Evolutionary conservation across 2,888 invertebrate species (phyloP).

Genomic region (Euzophera pinguis): DNA sequence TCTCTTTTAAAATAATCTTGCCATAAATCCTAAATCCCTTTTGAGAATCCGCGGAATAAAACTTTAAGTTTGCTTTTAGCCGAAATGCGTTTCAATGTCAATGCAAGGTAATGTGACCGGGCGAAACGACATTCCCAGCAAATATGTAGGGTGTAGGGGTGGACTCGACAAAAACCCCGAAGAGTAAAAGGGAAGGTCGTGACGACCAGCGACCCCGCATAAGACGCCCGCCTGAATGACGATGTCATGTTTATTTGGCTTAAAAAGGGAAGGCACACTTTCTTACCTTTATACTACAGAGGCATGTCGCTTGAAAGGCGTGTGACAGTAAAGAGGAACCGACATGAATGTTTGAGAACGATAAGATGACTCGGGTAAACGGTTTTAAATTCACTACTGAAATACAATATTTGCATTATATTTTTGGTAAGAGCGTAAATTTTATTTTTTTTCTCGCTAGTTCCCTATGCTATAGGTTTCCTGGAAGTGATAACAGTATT

Average conservation of each 20-base stretch:
- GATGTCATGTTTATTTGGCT: slow-evolving; percentile 74
- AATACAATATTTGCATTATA: slow-evolving; percentile 20
- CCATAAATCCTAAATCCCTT: background rate
- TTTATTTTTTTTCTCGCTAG: no score
- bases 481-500: no score
- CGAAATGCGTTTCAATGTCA: slow-evolving; percentile 52
- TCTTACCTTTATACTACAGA: slow-evolving; percentile 50
- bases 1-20: background rate
- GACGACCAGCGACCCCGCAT: slow-evolving; percentile 47
- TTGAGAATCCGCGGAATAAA: slow-evolving; percentile 27
- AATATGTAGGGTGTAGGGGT: slow-evolving; percentile 52
- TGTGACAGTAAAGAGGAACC: slow-evolving; percentile 53
- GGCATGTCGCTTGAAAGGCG: slow-evolving; percentile 41
- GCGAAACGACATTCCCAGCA: slow-evolving; percentile 46
- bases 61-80: slow-evolving; percentile 40
- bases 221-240: slow-evolving; percentile 58
- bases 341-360: slow-evolving; percentile 54
- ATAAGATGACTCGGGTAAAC: slow-evolving; percentile 47
- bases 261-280: slow-evolving; percentile 56
- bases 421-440: background rate
- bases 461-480: no score
- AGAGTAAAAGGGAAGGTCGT: slow-evolving; percentile 61
- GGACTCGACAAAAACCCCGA: slow-evolving; percentile 60
- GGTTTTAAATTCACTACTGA: slow-evolving; percentile 41
- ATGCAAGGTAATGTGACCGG: slow-evolving; percentile 50